phyloP scores from a whole-genome alignment of 2,888 invertebrate species.

The Eueremaeus valkanovi region DNA sequence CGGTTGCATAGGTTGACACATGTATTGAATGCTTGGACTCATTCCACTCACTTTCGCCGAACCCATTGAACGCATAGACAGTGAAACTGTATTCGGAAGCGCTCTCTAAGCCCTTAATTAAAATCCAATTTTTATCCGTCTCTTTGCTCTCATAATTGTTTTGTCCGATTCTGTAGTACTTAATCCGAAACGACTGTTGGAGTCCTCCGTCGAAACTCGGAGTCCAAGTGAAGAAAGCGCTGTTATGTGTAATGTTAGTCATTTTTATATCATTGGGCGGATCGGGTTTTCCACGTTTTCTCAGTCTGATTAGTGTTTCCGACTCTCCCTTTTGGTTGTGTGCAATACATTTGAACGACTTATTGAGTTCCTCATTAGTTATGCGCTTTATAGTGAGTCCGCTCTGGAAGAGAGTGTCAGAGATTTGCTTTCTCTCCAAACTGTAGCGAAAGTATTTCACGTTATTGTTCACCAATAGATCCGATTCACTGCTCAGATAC shows the following conservation, averaged over 20 bases:
- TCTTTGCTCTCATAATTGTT: background rate
- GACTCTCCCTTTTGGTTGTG: constrained; percentile 45
- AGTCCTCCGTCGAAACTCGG: constrained; percentile 91
- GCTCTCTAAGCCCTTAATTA: constrained; percentile 69
- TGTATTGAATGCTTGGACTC: background rate
- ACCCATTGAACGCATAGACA: constrained; percentile 78
- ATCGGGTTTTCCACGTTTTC: constrained; percentile 52
- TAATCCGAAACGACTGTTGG: constrained; percentile 70
- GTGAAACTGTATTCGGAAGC: constrained; percentile 84
- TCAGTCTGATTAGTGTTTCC: constrained; percentile 24
- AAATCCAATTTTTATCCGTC: constrained; percentile 43
- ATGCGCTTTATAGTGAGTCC: constrained; percentile 18
- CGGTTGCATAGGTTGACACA: constrained; percentile 5
- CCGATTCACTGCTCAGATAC: background rate
- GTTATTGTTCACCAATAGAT: constrained; percentile 1
- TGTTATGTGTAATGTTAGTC: constrained; percentile 79
- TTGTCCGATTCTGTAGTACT: background rate
- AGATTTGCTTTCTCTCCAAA: constrained; percentile 19
- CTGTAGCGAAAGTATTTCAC: constrained; percentile 20
- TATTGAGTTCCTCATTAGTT: constrained; percentile 40
- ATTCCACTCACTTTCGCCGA: constrained; percentile 72
- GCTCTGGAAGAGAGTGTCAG: constrained; percentile 18
- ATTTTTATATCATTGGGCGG: constrained; percentile 56
- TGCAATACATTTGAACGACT: constrained; percentile 44
- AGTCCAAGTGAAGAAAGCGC: constrained; percentile 75